Base-by-base conservation (phyloP, 2,888 invertebrate genomes). In the Heliconius hortense region DNA sequence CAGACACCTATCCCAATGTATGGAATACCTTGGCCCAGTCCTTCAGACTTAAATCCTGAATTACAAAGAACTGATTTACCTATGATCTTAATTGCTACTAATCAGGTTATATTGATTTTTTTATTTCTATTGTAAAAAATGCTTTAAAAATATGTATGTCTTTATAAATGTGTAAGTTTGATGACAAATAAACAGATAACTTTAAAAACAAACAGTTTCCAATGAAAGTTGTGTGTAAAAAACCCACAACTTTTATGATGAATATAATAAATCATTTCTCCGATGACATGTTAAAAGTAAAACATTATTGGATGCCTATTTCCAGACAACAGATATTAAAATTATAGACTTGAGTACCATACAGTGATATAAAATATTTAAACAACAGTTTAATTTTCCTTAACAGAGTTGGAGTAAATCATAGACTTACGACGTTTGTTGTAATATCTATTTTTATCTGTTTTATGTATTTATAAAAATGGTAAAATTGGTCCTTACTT, bases 1-100 rank as follows among this genome's bases (percentile, higher is more conserved):
- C 96, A 96, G 86, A 90, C 93, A 31, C 95, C 95, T 0, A 82
- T 95, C 7, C 96, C 97, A 0, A 85, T 95, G 31, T 88, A 91
- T 62, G 94, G 84, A 0, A 88, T 91, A 4, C 82, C 84, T 60
- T 94, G 93, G 93, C 90, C 91, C 0, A 81, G 84, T 4, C 86
- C 89, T 0, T 78, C 80, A 4, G 77, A 82, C 7, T 39, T 90
- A 10, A 81, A 90, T 53, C 81, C 86, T 7, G 85, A 86, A 63
- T 72, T 77, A 24, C 84, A 77, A 66, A 86, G 87, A 64, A 82
- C 79, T 4, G 83, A 89, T 78, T 76, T 93, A 73, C 92, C 92
- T 0, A 81, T 86, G 81, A 90, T 96, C 73, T 87, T 96, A 2
- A 86, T 95, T 18, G 94, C 95, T 21, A 96, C 95, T 86, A 94